A percentile compares a stretch with the other conserved stretches of the same genome.
These are phyloP conservation scores for Oncorhynchus tshawytscha DNA, from an alignment of 2,113 vertebrate genomes.

Conservation along the genomic window DNA sequence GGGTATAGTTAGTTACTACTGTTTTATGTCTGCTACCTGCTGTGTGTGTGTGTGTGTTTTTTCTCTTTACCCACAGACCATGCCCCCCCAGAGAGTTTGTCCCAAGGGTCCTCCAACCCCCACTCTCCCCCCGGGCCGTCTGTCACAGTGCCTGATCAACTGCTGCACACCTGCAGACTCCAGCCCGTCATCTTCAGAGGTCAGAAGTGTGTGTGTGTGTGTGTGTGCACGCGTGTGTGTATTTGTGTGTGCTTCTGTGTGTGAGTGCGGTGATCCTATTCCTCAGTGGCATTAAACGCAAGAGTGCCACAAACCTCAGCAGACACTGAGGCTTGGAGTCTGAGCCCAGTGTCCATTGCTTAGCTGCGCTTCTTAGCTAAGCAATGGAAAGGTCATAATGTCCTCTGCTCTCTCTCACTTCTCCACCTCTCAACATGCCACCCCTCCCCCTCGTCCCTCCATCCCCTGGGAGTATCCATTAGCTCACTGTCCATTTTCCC, in stretches of 20 bases:
- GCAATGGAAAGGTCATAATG: neutral
- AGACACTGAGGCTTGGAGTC: too few species aligned
- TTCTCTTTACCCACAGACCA: constrained; percentile 61
- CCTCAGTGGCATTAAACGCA: too few species aligned
- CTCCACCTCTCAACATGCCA: neutral
- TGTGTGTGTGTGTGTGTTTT: neutral
- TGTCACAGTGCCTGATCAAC: constrained; percentile 87
- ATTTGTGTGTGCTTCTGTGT: too few species aligned
- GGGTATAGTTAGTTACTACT: too few species aligned
- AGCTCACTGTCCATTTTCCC: constrained; percentile 6
- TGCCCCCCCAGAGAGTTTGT: constrained; percentile 61
- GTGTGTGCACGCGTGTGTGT: neutral
- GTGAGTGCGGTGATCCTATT: too few species aligned
- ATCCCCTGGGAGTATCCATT: constrained; percentile 3
- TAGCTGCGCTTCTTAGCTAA: too few species aligned
- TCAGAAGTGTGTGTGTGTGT: constrained; percentile 48
- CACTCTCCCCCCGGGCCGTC: constrained; percentile 74
- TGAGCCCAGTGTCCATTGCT: too few species aligned
- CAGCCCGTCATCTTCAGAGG: constrained; percentile 96
- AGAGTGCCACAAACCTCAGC: too few species aligned
- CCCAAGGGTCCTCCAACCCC: constrained; percentile 72
- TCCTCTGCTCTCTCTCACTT: neutral
- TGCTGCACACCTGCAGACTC: constrained; percentile 89
- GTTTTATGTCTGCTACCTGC: neutral
- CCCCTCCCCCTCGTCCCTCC: neutral